A percentile compares a stretch with the other conserved stretches of the same genome.
These are phyloP conservation scores for Propithecus deckenii DNA, from an alignment of 2,797 vertebrate species.

Conservation along the genomic window DNA sequence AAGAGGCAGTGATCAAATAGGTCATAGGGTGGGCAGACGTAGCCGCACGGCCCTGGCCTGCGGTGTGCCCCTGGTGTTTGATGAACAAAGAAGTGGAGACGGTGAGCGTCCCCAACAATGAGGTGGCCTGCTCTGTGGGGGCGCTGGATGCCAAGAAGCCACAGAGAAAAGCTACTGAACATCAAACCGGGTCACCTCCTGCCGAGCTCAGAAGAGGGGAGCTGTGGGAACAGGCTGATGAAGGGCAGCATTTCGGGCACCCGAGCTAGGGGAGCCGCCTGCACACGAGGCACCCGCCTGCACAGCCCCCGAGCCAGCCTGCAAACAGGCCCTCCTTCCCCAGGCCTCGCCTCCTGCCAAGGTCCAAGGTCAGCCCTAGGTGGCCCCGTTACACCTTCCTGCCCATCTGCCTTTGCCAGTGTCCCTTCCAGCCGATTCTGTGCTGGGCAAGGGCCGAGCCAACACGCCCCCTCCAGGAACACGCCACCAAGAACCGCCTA, in stretches of 20 bases:
- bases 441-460: background rate
- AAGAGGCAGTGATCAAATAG: background rate
- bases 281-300: background rate
- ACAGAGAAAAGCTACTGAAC: background rate
- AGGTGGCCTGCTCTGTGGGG: background rate
- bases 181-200: background rate
- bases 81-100: background rate
- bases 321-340: background rate
- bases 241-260: background rate
- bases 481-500: fast-evolving
- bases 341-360: background rate
- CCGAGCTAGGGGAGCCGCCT: background rate
- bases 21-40: background rate
- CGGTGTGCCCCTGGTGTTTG: background rate
- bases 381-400: background rate
- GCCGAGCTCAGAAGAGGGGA: background rate
- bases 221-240: fast-evolving
- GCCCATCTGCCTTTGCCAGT: background rate
- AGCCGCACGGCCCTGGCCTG: background rate
- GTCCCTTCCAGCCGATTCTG: background rate
- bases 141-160: background rate
- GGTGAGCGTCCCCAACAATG: background rate
- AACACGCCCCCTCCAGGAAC: background rate
- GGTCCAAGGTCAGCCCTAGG: background rate
- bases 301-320: background rate